Evolutionary conservation across 92 coral and sea anemone genomes (phyloP).

Genomic region (Phenganax subtilis): DNA sequence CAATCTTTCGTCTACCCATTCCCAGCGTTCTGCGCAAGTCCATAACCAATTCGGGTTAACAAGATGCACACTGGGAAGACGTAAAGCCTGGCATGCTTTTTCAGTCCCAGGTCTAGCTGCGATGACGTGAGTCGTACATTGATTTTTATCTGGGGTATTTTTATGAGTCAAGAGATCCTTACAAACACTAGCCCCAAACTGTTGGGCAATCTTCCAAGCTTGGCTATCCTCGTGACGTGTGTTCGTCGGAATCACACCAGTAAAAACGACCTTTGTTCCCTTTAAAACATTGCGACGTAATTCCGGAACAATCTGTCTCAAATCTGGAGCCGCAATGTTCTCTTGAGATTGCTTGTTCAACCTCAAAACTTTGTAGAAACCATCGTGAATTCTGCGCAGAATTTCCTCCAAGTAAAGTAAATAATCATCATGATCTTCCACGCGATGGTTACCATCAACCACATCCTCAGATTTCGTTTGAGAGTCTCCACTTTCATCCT

Average conservation of each 20-base stretch:
- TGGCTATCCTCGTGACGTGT: constrained; percentile 74
- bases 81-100: constrained; percentile 78
- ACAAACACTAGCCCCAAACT: constrained; percentile 76
- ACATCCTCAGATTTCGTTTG: constrained; percentile 29
- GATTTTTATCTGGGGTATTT: constrained; percentile 51
- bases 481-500: not conserved
- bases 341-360: not conserved
- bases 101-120: constrained; percentile 97
- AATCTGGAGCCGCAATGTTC: constrained; percentile 55
- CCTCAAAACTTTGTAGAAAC: constrained; percentile 59
- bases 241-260: constrained; percentile 95
- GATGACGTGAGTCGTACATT: constrained; percentile 88
- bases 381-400: constrained; percentile 68
- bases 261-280: constrained; percentile 78
- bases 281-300: constrained; percentile 62
- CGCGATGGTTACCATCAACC: constrained; percentile 17
- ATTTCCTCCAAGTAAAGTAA: constrained; percentile 89
- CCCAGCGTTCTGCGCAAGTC: constrained; percentile 96
- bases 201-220: constrained; percentile 71
- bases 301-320: constrained; percentile 64
- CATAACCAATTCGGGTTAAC: constrained; percentile 93
- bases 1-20: constrained; percentile 91
- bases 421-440: constrained; percentile 83
- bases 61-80: constrained; percentile 69
- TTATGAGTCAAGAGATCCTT: constrained; percentile 60